A percentile compares a stretch with the other conserved stretches of the same genome.
Conservation (phyloP, 2,888 invertebrate species). For the Spilosoma lubricipeda region DNA sequence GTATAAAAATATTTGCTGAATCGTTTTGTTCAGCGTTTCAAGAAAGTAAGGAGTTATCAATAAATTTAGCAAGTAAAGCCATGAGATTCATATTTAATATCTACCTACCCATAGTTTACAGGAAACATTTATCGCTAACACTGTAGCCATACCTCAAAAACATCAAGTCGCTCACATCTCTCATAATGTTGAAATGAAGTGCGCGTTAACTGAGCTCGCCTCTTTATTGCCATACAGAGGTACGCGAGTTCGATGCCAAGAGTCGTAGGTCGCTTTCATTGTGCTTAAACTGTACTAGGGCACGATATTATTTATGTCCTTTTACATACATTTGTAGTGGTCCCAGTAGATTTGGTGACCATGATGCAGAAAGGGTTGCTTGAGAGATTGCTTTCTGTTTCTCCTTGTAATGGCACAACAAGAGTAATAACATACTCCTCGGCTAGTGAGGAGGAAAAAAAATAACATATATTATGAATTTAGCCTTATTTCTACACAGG, state of each 20-base stretch:
- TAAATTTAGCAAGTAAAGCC: neutral
- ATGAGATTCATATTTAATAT: neutral
- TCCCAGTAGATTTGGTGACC: neutral
- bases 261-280: conserved; percentile 13
- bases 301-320: neutral
- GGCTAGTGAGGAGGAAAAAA: neutral
- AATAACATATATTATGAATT: neutral
- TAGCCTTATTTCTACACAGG: neutral
- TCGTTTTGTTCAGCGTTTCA: neutral
- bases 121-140: conserved; percentile 26
- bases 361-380: neutral
- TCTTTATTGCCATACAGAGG: conserved; percentile 38
- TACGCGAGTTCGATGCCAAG: conserved; percentile 40
- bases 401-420: too few relatives aligned
- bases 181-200: conserved; percentile 52
- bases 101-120: neutral
- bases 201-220: conserved; percentile 41
- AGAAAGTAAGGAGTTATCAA: neutral
- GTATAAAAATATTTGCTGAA: neutral
- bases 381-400: neutral
- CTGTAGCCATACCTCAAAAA: conserved; percentile 19
- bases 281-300: neutral
- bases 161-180: conserved; percentile 43
- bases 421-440: neutral
- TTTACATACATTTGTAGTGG: neutral